These are phyloP conservation scores for Sebastiscus tertius DNA, from an alignment of 2,797 vertebrate species.

Conservation along the genomic window DNA sequence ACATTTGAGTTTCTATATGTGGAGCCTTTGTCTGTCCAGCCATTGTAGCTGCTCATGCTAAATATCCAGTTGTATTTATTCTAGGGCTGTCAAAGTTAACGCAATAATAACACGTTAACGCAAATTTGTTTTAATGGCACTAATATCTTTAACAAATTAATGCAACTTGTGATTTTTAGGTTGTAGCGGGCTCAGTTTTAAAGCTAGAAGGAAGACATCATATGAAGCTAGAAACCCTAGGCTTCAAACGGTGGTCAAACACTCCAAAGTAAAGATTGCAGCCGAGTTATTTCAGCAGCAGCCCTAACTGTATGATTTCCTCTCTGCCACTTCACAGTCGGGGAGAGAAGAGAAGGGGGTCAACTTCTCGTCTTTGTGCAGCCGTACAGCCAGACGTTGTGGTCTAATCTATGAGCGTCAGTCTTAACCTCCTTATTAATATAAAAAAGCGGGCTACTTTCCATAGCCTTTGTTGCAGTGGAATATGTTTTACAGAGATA, in stretches of 20 bases:
- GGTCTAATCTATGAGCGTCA: slow-evolving; percentile 75
- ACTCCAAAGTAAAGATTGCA: neutral
- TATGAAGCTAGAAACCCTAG: too few species aligned
- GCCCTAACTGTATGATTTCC: slow-evolving; percentile 56
- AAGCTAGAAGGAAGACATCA: too few species aligned
- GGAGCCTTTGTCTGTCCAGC: neutral
- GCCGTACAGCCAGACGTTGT: slow-evolving; percentile 56
- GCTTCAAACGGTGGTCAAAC: slow-evolving; percentile 39
- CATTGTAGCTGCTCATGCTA: neutral
- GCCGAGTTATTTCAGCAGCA: slow-evolving; percentile 42
- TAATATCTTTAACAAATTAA: too few species aligned
- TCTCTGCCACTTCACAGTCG: slow-evolving; percentile 36
- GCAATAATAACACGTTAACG: too few species aligned
- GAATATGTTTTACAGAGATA: slow-evolving; percentile 79
- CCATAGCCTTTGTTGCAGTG: slow-evolving; percentile 70
- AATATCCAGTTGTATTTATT: neutral
- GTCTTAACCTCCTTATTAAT: slow-evolving; percentile 78
- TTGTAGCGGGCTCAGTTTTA: too few species aligned
- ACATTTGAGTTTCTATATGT: neutral
- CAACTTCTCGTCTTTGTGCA: slow-evolving; percentile 61
- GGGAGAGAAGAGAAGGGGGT: slow-evolving; percentile 46
- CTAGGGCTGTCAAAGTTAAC: too few species aligned
- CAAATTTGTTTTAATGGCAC: too few species aligned
- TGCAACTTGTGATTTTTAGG: too few species aligned
- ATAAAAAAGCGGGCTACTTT: slow-evolving; percentile 68